phyloP scores from a whole-genome alignment of 2,797 vertebrate genomes.

The Tapirus indicus region DNA sequence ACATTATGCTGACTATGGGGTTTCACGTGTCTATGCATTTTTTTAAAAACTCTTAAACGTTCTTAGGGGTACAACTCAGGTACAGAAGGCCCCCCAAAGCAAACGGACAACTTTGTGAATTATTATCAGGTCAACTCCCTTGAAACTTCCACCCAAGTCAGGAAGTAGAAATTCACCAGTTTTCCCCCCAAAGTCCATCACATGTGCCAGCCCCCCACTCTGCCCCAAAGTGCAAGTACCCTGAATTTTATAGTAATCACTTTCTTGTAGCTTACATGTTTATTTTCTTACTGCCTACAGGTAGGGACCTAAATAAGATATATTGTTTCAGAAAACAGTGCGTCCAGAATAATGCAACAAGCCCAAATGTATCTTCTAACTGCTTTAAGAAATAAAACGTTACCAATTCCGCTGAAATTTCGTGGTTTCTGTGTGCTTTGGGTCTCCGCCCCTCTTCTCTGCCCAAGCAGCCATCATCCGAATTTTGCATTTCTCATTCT shows the following conservation, averaged over 20 bases:
- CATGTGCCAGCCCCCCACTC: too few relatives aligned
- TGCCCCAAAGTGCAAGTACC: neutral
- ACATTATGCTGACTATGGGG: neutral
- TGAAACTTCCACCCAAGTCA: neutral
- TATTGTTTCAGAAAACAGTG: neutral
- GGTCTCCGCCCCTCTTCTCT: neutral
- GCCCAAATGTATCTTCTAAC: neutral
- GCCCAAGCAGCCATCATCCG: neutral
- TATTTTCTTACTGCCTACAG: neutral
- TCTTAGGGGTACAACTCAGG: neutral
- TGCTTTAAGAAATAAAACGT: neutral
- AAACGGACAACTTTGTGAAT: neutral
- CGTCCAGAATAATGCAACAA: neutral
- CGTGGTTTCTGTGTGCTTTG: fast-evolving
- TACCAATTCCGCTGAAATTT: neutral
- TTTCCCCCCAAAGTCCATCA: neutral
- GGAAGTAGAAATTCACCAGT: neutral
- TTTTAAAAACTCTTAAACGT: neutral
- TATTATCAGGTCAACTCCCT: neutral
- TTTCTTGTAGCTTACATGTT: neutral
- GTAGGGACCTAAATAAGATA: neutral
- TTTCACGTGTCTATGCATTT: neutral
- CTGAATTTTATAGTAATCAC: neutral
- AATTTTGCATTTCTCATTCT: neutral
- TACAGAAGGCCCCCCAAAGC: neutral